Base-by-base conservation (phyloP, 2,888 invertebrate genomes). In the Diachrysia chrysitis region DNA sequence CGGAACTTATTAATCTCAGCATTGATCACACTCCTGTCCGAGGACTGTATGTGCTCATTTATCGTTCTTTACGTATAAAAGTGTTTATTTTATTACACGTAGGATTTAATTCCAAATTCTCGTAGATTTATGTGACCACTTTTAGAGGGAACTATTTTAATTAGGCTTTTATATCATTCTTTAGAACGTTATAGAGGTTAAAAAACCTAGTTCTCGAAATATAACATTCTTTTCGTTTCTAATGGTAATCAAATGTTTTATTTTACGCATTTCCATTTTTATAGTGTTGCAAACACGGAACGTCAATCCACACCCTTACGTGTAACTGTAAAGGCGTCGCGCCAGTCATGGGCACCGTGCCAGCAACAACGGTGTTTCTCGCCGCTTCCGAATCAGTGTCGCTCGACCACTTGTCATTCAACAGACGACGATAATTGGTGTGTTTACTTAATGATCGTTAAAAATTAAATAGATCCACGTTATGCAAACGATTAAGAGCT, bases 301-400 rank as follows among this genome's bases (percentile, higher is more conserved):
- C 64, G 66, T 83, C 77, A 75, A 76, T 83, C 82, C 77, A 73
- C 83, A 84, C 82, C 85, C 85, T 84, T 80, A 74, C 62, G 66
- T 73, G 59, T 83, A 83, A 79, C 81, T 74, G 82, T 85, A 82
- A 81, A 85, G 82, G 80, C 74, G 83, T 74, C 82, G 74, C 67
- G 81, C 83, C 87, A 90, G 88, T 90, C 91, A 88, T 84, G 92
- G 93, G 93, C 94, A 93, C 78, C 89, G 89, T 92, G 93, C 94
- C 94, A 92, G 82, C 88, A 73, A 75, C 87, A 86, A 86, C 88
- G 84, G 86, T 87, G 82, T 76, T 80, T 83, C 82, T 78, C 72
- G 79, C 75, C 82, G 87, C 87, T 90, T 91, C 91, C 91, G 92
- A 87, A 64, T 61, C 62, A 71, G 57, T 62, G 69, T 69, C 69